Conservation (phyloP, 2,113 vertebrate species). For the Eulemur rufifrons region DNA sequence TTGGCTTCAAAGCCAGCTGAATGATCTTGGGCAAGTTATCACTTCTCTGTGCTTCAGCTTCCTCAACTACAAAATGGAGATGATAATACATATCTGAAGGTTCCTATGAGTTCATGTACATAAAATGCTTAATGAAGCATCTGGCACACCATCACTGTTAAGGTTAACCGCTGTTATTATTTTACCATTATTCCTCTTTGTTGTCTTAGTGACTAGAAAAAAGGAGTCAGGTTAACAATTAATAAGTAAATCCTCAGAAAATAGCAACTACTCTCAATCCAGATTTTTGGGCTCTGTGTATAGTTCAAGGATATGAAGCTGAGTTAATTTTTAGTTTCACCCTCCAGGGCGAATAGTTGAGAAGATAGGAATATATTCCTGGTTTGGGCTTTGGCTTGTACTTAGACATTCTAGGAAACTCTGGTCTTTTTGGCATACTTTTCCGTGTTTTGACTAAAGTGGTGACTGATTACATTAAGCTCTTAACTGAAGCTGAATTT, state of each 20-base stretch:
- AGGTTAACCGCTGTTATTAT: neutral
- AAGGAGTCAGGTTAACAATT: neutral
- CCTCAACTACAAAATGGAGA: neutral
- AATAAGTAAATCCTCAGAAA: neutral
- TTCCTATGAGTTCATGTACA: neutral
- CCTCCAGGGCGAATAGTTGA: neutral
- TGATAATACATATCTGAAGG: neutral
- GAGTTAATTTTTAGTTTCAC: neutral
- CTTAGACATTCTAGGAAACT: neutral
- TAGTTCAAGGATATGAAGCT: neutral
- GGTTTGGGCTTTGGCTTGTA: neutral
- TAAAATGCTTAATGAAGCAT: neutral
- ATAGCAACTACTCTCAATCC: neutral
- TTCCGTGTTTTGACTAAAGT: neutral
- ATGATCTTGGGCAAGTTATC: neutral
- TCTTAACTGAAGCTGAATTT: neutral
- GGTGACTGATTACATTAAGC: neutral
- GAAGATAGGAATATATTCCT: neutral
- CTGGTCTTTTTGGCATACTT: neutral
- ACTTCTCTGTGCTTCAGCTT: neutral
- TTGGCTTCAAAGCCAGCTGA: neutral
- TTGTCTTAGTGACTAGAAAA: neutral
- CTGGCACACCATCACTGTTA: neutral
- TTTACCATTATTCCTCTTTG: neutral
- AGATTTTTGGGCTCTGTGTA: neutral